Evolutionary conservation across 2,113 vertebrate species (phyloP).

Genomic region (Gavia stellata): DNA sequence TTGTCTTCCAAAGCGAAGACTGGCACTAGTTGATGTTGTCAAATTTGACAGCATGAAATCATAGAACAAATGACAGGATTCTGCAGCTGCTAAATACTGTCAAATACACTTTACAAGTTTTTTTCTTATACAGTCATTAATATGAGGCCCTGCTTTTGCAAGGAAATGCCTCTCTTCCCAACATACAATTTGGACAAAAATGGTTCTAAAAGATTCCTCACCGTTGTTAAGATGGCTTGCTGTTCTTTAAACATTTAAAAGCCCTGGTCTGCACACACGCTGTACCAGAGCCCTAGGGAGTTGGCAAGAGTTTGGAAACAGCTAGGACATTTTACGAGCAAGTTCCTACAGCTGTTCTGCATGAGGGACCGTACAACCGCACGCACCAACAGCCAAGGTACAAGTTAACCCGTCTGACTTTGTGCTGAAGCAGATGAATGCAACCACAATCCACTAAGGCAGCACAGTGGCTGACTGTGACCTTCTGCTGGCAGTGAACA

Average conservation of each 20-base stretch:
- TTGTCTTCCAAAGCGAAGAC: conserved; percentile 17
- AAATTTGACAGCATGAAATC: conserved; percentile 61
- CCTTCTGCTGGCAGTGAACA: neutral
- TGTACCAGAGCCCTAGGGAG: neutral
- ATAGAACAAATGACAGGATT: neutral
- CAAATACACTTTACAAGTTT: conserved; percentile 29
- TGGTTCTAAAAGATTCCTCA: neutral
- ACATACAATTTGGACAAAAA: neutral
- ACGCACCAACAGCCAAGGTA: accelerated
- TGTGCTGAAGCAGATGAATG: neutral
- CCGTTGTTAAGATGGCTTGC: neutral
- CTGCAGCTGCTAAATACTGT: conserved; percentile 57
- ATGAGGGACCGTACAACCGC: neutral
- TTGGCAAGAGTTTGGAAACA: neutral
- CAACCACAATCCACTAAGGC: neutral
- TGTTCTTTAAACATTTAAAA: neutral
- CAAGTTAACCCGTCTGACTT: neutral
- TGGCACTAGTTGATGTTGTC: conserved; percentile 49
- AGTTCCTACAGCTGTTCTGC: neutral
- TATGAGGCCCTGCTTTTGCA: neutral
- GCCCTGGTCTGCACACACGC: neutral
- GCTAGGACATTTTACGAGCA: neutral
- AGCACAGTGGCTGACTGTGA: neutral
- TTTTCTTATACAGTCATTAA: conserved; percentile 36
- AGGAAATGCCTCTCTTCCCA: neutral